Evolutionary conservation across 2,888 invertebrate species (phyloP), one percentile per base, ranked within the genome.

Genomic region (Perizoma affinitatum): DNA sequence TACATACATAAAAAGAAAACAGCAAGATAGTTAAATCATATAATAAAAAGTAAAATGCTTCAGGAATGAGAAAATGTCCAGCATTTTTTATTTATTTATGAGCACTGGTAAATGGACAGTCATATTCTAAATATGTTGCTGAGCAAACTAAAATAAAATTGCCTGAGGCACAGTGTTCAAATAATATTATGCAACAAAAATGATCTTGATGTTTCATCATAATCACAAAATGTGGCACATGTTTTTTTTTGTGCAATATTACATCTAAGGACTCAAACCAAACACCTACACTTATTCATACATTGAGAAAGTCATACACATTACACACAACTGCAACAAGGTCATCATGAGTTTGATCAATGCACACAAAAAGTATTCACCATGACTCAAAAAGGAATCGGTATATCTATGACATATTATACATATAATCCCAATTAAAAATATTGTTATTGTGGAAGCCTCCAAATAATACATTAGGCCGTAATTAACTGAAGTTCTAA

Each of bases 181-280:
- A 58, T 52, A 68, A 69, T 59, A 69, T 66, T 62, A 69, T 65
- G 66, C 67, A 68, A 67, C 51, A 64, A 47, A 66, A 67, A 54
- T 49, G 58, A 70, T 56, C n/a, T 48, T 67, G 56, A 67, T 70
- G 61, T 52, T 59, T 65, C 58, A 60, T 61, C 66, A 67, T 66
- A 66, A 73, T 74, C 74, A 76, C 71, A 74, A 75, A 74, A 69
- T 40, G 62, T 65, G 70, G 70, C 73, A 76, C 74, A 67, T 71
- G 42, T 58, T 67, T 82, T 80, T 81, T 82, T 82, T 83, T 83
- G 72, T 70, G 67, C 73, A 67, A 71, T 75, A 73, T 68, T 71
- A 76, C 64, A 73, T 35, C 54, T 55, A 51, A 60, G 4, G 58
- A 62, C 63, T 66, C 68, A 61, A 62, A 68, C 52, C 56, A 68